Base-by-base conservation (phyloP, 2,797 vertebrate genomes). In the Geotrypetes seraphini region DNA sequence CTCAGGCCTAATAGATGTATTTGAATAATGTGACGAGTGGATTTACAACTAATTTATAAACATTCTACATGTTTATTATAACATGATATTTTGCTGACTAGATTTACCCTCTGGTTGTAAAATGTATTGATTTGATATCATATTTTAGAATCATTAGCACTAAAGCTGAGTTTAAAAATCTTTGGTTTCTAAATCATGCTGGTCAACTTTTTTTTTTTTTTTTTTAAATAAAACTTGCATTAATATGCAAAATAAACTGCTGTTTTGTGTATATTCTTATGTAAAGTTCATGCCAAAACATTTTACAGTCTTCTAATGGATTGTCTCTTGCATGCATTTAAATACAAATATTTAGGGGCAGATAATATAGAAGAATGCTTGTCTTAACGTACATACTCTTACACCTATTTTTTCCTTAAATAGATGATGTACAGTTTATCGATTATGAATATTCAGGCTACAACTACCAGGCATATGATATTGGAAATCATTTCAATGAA, bases 401-500 rank as follows among this genome's bases (percentile, higher is more conserved):
- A 77, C 43, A 50, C 50, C 53, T 59, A 55, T 67, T 73, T 69
- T 84, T 52, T 74, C 83, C 63, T 73, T 74, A 73, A 66, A 31
- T 62, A 97, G 93, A 87, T 58, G 87, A 85, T 39, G 86, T 98
- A 60, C 91, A 91, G 83, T 99, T 99, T 83, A 99, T 99, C 81
- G 96, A 99, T 82, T 99, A 98, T 69, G 96, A 99, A 58, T 99
- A 99, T 14, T 89, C 91, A 65, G 93, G 93, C 50, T 99, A 99
- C 87, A 99, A 92, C 87, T 98, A 99, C 69, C 83, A 97, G 83
- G 96, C 95, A 63, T 98, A 83, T 71, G 96, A 99, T 64, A 99
- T 99, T 69, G 96, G 96, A 59, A 99, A 99, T 63, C 96, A 99
- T 83, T 99, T 99, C 87, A 98, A 98, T 64, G 95, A 98, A 72